Percentiles rank a stretch among this genome's conserved stretches.
Evolutionary conservation across 2,113 vertebrate genomes (phyloP).

Genomic region (Tetrao urogallus): DNA sequence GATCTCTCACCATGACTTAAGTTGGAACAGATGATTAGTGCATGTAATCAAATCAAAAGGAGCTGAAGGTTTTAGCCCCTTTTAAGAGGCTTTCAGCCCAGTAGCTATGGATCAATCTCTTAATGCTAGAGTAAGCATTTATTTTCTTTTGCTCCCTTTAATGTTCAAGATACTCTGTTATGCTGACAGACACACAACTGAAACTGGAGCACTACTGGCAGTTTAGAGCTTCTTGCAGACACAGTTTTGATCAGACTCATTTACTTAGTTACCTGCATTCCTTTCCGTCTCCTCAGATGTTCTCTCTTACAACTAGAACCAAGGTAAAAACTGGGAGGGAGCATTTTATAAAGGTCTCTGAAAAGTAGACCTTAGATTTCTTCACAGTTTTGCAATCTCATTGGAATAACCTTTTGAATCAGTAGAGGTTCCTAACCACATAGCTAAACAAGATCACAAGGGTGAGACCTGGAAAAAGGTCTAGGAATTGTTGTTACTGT

Average conservation of each 20-base stretch:
- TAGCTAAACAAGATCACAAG: background rate
- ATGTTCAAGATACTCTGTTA: background rate
- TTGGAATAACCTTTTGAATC: background rate
- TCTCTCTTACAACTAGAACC: background rate
- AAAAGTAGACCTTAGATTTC: background rate
- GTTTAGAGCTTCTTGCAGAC: background rate
- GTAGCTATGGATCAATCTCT: conserved; percentile 6
- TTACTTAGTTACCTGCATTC: background rate
- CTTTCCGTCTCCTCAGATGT: background rate
- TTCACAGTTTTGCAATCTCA: background rate
- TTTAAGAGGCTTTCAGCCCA: conserved; percentile 43
- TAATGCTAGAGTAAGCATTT: background rate
- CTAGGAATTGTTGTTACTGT: background rate
- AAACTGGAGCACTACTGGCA: background rate
- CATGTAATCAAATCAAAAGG: conserved; percentile 47
- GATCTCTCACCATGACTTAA: background rate
- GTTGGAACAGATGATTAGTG: background rate
- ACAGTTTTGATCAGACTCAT: background rate
- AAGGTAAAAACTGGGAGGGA: background rate
- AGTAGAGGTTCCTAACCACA: background rate
- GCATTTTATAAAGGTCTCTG: background rate
- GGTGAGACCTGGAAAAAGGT: background rate
- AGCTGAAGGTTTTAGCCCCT: conserved; percentile 27
- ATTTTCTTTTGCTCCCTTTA: conserved; percentile 8
- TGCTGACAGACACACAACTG: background rate